Percentiles rank a stretch among this genome's conserved stretches.
These are phyloP conservation scores for Pteronura brasiliensis DNA, from an alignment of 2,113 vertebrate species.

Conservation along the genomic window DNA sequence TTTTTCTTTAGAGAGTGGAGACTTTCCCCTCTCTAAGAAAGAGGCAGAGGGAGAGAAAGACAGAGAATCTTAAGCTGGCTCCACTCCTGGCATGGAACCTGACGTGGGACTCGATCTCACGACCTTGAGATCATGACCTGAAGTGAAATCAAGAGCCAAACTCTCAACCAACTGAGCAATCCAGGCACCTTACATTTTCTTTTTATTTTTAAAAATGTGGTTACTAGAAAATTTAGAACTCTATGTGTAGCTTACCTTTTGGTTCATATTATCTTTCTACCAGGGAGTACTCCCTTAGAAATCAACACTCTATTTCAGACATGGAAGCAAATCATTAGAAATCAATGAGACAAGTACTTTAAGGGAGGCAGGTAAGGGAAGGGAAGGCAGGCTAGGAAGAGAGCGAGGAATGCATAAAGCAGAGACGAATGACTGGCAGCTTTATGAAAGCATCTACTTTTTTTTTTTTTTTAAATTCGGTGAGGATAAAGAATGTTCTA, in stretches of 20 bases:
- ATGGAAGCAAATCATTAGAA: background rate
- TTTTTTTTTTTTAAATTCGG: too few relatives aligned
- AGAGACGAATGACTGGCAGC: background rate
- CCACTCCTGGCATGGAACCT: background rate
- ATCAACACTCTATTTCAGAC: background rate
- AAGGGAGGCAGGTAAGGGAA: background rate
- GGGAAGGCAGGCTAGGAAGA: background rate
- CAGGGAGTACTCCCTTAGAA: background rate
- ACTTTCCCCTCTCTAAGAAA: too few relatives aligned
- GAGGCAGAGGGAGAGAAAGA: too few relatives aligned
- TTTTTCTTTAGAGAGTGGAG: too few relatives aligned
- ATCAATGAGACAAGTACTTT: background rate
- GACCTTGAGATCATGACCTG: background rate
- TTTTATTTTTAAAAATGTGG: background rate
- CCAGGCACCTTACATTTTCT: background rate
- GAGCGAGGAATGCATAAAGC: background rate
- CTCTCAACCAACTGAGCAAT: background rate
- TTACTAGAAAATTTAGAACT: background rate
- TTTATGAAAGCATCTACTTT: background rate
- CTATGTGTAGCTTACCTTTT: background rate
- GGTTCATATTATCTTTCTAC: background rate
- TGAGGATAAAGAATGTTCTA: too few relatives aligned
- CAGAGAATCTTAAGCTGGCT: background rate
- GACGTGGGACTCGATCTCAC: background rate
- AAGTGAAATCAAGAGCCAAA: background rate